Percentiles rank a stretch among this genome's conserved stretches.
phyloP scores from a whole-genome alignment of 2,113 vertebrate genomes.

The Xenopus borealis region DNA sequence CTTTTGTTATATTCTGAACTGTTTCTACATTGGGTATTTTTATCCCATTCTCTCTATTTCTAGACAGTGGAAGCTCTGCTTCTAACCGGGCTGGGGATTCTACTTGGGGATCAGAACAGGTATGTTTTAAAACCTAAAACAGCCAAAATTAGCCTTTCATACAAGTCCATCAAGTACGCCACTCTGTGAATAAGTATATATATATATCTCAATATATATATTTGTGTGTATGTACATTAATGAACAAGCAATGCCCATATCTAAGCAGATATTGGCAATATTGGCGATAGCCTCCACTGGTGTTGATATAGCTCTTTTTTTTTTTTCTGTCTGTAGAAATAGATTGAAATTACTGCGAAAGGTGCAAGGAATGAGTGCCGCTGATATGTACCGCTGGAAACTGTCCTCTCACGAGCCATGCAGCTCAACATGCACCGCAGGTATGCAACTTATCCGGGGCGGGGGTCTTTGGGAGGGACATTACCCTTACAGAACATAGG shows the following conservation, averaged over 20 bases:
- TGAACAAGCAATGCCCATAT: neutral
- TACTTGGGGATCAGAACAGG: slow-evolving; percentile 66
- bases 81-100: slow-evolving; percentile 61
- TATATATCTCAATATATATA: neutral
- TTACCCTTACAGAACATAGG: too few relatives aligned
- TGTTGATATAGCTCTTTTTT: neutral
- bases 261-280: too few relatives aligned
- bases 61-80: slow-evolving; percentile 62
- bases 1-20: slow-evolving; percentile 52
- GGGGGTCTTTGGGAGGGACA: too few relatives aligned
- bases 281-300: slow-evolving; percentile 25
- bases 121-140: slow-evolving; percentile 53
- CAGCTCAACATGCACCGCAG: slow-evolving; percentile 94
- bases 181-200: slow-evolving; percentile 17
- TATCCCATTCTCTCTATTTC: slow-evolving; percentile 67
- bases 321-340: slow-evolving; percentile 66
- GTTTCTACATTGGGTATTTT: slow-evolving; percentile 59
- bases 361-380: slow-evolving; percentile 85
- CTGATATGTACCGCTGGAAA: slow-evolving; percentile 98
- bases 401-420: slow-evolving; percentile 95
- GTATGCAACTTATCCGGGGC: slow-evolving; percentile 55
- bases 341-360: slow-evolving; percentile 84
- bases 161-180: too few relatives aligned
- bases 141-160: neutral
- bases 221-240: neutral